Conservation (phyloP, 1,140 invertebrate genomes). For the Drosophila tristis region DNA sequence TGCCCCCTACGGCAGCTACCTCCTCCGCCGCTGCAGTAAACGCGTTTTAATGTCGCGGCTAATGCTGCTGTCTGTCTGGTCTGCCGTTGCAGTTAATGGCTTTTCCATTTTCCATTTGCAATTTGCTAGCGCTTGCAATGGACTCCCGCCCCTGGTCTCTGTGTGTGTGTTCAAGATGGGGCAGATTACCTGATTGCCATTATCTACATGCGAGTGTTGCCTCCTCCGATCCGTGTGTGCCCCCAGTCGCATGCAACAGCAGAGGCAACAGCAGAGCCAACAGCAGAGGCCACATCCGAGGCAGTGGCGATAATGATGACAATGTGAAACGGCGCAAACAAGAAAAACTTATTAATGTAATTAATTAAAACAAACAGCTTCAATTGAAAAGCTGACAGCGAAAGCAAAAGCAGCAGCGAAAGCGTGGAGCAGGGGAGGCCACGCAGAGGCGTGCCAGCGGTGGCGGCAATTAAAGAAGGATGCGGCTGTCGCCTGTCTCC, state of each 20-base stretch:
- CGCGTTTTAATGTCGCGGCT: slow-evolving; percentile 21
- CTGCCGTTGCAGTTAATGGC: slow-evolving; percentile 25
- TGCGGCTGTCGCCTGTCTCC: slow-evolving; percentile 38
- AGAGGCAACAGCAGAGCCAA: too few relatives aligned
- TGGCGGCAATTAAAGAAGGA: slow-evolving; percentile 70
- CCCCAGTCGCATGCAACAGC: too few relatives aligned
- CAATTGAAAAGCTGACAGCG: slow-evolving; percentile 55
- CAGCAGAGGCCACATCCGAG: slow-evolving; percentile 5
- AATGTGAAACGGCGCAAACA: slow-evolving; percentile 53
- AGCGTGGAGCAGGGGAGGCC: slow-evolving; percentile 5
- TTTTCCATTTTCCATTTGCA: slow-evolving; percentile 39
- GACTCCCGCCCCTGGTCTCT: too few relatives aligned
- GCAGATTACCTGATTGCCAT: slow-evolving; percentile 28
- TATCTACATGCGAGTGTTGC: too few relatives aligned
- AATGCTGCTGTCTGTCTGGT: slow-evolving; percentile 9
- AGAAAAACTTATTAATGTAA: slow-evolving; percentile 75
- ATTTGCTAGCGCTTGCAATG: background rate
- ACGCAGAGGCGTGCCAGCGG: slow-evolving; percentile 1
- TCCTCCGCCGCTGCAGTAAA: background rate
- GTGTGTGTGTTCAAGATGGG: slow-evolving; percentile 17
- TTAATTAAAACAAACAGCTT: slow-evolving; percentile 78
- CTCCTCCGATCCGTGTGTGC: too few relatives aligned
- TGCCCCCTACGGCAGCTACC: background rate
- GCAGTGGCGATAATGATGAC: slow-evolving; percentile 34
- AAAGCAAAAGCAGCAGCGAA: slow-evolving; percentile 8